Percentiles rank a stretch among this genome's conserved stretches.
phyloP scores from a whole-genome alignment of 2,113 vertebrate genomes.

The Benitochromis conjunctus region DNA sequence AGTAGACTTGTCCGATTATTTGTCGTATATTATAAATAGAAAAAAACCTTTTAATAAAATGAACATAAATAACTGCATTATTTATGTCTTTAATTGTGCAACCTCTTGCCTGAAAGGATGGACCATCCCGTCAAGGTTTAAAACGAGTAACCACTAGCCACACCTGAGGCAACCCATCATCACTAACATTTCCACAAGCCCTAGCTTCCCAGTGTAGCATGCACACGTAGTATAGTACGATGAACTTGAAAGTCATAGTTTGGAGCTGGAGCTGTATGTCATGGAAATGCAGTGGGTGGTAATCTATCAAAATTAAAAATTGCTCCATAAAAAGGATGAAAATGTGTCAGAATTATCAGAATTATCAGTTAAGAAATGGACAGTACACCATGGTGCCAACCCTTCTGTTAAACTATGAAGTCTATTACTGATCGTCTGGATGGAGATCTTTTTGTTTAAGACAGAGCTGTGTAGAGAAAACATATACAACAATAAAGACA shows the following conservation, averaged over 20 bases:
- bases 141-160: neutral
- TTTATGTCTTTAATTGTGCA: neutral
- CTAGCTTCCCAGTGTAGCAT: neutral
- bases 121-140: neutral
- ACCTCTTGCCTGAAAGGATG: neutral
- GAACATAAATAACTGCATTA: neutral
- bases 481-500: neutral
- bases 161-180: neutral
- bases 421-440: neutral
- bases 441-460: neutral
- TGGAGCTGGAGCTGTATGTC: neutral
- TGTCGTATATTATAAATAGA: slow-evolving; percentile 66
- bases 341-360: neutral
- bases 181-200: neutral
- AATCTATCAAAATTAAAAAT: neutral
- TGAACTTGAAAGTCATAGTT: neutral
- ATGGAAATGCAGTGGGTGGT: neutral
- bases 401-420: neutral
- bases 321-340: neutral
- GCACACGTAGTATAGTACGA: neutral
- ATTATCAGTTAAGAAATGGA: neutral
- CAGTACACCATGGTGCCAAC: neutral
- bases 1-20: slow-evolving; percentile 42
- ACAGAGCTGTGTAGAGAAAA: neutral
- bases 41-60: slow-evolving; percentile 72